Evolutionary conservation across 2,797 vertebrate species (phyloP).

Genomic region (Poeciliopsis presidionis): DNA sequence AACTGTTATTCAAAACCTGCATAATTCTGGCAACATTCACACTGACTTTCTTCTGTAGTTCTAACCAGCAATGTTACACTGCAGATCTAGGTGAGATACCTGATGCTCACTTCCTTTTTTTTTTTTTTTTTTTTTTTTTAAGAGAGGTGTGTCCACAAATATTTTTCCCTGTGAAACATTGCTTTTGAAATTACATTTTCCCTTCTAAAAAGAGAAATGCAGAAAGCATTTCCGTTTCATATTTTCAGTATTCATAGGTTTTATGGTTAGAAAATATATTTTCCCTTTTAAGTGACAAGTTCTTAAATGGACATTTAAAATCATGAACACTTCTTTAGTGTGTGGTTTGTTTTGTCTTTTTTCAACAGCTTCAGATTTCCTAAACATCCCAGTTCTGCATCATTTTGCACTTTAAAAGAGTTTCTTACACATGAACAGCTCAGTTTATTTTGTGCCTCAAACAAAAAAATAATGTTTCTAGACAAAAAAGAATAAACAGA

Average conservation of each 20-base stretch:
- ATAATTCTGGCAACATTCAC: background rate
- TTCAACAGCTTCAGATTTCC: background rate
- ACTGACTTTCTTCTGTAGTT: background rate
- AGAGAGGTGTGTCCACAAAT: background rate
- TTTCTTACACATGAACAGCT: background rate
- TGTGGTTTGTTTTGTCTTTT: background rate
- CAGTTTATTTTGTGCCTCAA: background rate
- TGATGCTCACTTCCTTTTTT: background rate
- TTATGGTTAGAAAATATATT: background rate
- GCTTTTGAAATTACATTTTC: background rate
- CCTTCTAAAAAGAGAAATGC: background rate
- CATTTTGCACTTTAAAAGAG: background rate
- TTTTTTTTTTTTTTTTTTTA: background rate
- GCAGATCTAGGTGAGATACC: background rate
- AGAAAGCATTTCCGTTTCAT: background rate
- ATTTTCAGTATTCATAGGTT: background rate
- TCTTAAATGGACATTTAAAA: background rate
- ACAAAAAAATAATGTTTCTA: background rate
- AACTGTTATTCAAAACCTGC: background rate
- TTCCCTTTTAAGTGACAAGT: background rate
- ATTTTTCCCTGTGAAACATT: background rate
- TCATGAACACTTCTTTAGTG: background rate
- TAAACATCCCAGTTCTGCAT: background rate
- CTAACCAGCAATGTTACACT: background rate
- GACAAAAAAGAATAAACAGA: background rate